Evolutionary conservation across 64 coral and sea anemone species (phyloP).

Genomic region (Acropora yongei): DNA sequence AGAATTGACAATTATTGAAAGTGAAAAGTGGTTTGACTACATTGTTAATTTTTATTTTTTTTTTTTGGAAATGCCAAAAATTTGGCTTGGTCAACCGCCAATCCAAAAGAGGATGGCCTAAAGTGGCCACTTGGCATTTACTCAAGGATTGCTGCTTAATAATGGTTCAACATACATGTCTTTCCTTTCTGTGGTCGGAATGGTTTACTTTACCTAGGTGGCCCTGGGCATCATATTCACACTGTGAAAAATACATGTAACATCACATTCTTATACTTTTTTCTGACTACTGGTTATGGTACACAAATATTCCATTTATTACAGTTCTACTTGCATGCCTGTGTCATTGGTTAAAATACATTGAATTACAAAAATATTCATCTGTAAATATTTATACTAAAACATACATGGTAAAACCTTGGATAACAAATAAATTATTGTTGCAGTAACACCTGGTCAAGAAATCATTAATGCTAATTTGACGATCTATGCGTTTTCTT

Average conservation of each 20-base stretch:
- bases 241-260: not conserved
- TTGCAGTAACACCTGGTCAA: no score
- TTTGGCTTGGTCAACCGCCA: not conserved
- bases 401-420: not conserved
- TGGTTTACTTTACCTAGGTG: not conserved
- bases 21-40: no score
- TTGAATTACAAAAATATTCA: not conserved
- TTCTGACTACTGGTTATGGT: not conserved
- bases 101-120: no score
- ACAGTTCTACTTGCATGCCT: not conserved
- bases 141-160: no score
- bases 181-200: conserved; percentile 6
- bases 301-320: not conserved
- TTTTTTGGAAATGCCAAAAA: no score
- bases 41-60: no score
- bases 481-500: no score
- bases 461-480: no score
- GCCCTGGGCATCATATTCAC: not conserved
- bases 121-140: no score
- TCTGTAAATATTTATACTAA: not conserved
- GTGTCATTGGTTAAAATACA: not conserved
- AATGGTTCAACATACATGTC: not conserved
- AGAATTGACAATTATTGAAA: no score
- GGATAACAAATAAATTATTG: not conserved
- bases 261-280: not conserved